Base-by-base conservation (phyloP, 2,888 invertebrate species). In the Antitype chi region DNA sequence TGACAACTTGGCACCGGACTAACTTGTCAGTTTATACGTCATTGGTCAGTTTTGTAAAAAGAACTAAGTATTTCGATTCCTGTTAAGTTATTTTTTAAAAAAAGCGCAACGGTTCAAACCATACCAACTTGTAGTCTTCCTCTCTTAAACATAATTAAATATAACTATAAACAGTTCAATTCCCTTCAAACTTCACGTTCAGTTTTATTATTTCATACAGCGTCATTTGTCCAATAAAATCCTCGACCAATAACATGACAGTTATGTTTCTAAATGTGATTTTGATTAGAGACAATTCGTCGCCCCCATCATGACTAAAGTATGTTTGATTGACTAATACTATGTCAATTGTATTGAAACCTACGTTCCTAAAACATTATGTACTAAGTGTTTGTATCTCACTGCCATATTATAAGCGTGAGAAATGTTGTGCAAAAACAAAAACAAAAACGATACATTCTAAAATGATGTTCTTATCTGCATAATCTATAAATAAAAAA, bases 271-370 rank as follows among this genome's bases (percentile, higher is more conserved):
- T 85, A 91, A 96, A 96, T 96, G 94, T 94, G 95, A 94, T 94
- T 96, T 96, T 95, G 93, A 96, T 95, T 95, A 91, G 91, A 85
- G 86, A 87, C 93, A 94, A 95, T 95, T 95, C 92, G 90, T 93
- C 91, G 94, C 95, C 96, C 96, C 94, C 93, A 95, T 95, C 91
- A 85, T 83, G 79, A 81, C 88, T 82, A 90, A 93, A 94, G 91
- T 92, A 93, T 92, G 88, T 91, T 92, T 91, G 90, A 94, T 94
- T 94, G 93, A 91, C 89, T 89, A 90, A 90, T 90, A 87, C 67
- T 69, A 66, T 78, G 80, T 75, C 77, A 87, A 85, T 84, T 80
- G 68, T 73, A 82, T 79, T 69, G 60, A 70, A 68, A 64, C 38
- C 52, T 55, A 70, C 20, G 55, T 60, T 62, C 32, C 53, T 38